Conservation (phyloP, 2,888 invertebrate species). For the Reticulitermes lucifugus region DNA sequence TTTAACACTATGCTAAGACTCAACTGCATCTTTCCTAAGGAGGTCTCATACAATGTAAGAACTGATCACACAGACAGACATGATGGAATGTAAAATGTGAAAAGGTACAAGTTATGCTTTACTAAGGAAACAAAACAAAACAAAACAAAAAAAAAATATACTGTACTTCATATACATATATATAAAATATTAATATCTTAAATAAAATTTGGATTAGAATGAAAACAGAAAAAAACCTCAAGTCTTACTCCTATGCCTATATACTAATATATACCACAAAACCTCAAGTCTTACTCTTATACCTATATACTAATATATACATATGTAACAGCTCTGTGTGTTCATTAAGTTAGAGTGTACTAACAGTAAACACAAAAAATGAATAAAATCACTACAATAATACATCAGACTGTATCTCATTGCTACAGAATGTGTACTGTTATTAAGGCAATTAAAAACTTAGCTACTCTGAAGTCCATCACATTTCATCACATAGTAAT, state of each 20-base stretch:
- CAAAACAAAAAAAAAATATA: too few species aligned
- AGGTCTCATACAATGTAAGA: too few species aligned
- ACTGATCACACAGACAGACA: background rate
- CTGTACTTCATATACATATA: background rate
- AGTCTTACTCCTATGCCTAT: too few species aligned
- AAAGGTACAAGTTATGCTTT: background rate
- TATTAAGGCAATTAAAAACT: background rate
- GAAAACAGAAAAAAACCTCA: background rate
- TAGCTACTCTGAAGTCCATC: too few species aligned
- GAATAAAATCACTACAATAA: too few species aligned
- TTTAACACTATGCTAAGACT: too few species aligned
- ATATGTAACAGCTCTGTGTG: background rate
- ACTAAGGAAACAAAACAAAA: background rate
- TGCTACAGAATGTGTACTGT: background rate
- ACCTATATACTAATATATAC: background rate
- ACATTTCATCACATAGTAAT: too few species aligned
- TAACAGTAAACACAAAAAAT: too few species aligned
- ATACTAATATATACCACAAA: background rate
- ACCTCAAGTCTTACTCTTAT: background rate
- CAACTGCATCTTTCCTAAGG: too few species aligned
- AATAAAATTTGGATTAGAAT: conserved; percentile 9
- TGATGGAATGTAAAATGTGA: conserved; percentile 5
- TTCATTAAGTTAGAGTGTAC: background rate
- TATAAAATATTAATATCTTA: conserved; percentile 6
- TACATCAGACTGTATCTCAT: background rate